phyloP scores from a whole-genome alignment of 2,888 invertebrate species.

The Cenopis cana region DNA sequence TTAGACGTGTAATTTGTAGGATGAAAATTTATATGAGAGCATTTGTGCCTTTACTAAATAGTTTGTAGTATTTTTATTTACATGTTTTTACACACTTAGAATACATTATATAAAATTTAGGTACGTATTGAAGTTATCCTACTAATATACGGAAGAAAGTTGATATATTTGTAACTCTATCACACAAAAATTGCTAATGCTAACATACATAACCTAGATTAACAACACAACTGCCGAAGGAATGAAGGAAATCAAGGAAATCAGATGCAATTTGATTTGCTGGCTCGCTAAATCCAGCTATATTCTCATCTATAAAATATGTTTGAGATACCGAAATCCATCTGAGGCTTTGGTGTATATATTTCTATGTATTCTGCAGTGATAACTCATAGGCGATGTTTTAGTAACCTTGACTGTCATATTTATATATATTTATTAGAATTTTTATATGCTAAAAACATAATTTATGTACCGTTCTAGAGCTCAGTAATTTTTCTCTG shows the following conservation, averaged over 20 bases:
- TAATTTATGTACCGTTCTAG: not conserved
- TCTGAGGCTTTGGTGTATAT: too few relatives aligned
- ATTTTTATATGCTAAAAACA: not conserved
- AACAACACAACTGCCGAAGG: too few relatives aligned
- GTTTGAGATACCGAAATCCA: too few relatives aligned
- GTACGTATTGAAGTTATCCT: not conserved
- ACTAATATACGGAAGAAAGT: too few relatives aligned
- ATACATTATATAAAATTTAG: not conserved
- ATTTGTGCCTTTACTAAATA: not conserved
- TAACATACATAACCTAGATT: not conserved
- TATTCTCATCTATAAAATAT: too few relatives aligned
- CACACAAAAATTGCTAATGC: not conserved
- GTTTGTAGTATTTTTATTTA: not conserved
- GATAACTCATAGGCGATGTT: not conserved
- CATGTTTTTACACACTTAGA: not conserved
- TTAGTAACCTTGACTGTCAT: not conserved
- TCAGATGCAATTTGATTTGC: too few relatives aligned
- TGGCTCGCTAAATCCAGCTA: too few relatives aligned
- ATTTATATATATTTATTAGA: slow-evolving; percentile 1
- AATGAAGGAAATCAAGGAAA: too few relatives aligned
- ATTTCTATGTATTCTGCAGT: too few relatives aligned
- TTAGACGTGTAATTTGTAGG: too few relatives aligned
- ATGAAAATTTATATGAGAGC: too few relatives aligned
- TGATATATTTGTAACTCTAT: too few relatives aligned
- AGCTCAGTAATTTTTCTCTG: not conserved